Conservation (phyloP, 2,113 vertebrate genomes). For the Hydrolagus affinis region DNA sequence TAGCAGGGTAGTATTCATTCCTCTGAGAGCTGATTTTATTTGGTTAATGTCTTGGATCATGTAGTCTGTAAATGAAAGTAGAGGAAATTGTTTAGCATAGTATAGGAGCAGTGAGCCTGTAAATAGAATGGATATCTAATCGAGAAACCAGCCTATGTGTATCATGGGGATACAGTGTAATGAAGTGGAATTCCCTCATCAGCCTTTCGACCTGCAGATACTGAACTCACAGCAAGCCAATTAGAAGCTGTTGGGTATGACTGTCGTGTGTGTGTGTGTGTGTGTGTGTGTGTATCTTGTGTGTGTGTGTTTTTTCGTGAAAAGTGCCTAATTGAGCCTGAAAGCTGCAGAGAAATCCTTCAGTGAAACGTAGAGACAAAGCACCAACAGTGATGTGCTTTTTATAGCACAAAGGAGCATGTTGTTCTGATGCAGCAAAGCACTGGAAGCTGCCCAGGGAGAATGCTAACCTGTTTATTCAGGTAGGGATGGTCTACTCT, state of each 20-base stretch:
- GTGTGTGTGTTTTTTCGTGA: background rate
- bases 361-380: background rate
- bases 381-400: background rate
- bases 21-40: background rate
- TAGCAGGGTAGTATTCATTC: background rate
- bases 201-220: background rate
- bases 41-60: background rate
- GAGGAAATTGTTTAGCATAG: background rate
- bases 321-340: background rate
- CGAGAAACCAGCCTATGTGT: background rate
- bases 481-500: background rate
- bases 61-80: background rate
- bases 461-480: background rate
- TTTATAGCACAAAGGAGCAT: constrained; percentile 14
- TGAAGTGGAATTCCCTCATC: constrained; percentile 20
- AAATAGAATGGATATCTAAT: background rate
- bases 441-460: background rate
- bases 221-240: background rate
- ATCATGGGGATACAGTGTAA: constrained; percentile 1
- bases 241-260: constrained; percentile 1
- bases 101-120: background rate
- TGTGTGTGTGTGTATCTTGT: background rate
- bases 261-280: background rate
- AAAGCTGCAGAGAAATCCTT: background rate
- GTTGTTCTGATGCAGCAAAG: constrained; percentile 11